phyloP scores from a whole-genome alignment of 2,888 invertebrate species.

The Lysandra bellargus region DNA sequence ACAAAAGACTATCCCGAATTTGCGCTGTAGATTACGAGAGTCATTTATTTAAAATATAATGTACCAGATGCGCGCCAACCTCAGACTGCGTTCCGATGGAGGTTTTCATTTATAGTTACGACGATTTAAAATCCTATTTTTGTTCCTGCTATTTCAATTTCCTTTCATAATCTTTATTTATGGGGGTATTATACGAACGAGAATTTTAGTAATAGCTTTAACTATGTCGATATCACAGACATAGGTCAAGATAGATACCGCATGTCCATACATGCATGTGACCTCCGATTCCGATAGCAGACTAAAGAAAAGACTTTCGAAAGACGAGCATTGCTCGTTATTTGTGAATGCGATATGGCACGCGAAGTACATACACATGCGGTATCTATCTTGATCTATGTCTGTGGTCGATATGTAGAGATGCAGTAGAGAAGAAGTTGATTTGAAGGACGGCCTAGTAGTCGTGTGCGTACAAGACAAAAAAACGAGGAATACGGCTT shows the following conservation, averaged over 20 bases:
- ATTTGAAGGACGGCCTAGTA: too few relatives aligned
- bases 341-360: too few relatives aligned
- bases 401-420: not conserved
- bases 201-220: not conserved
- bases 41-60: constrained; percentile 19
- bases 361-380: too few relatives aligned
- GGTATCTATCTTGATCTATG: too few relatives aligned
- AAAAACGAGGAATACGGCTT: too few relatives aligned
- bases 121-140: constrained; percentile 5
- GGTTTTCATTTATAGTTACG: constrained; percentile 17
- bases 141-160: constrained; percentile 6
- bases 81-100: constrained; percentile 7
- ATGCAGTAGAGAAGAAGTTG: too few relatives aligned
- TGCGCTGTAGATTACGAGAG: constrained; percentile 16
- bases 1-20: constrained; percentile 24
- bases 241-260: too few relatives aligned
- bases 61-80: constrained; percentile 22
- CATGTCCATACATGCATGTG: too few relatives aligned
- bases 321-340: too few relatives aligned
- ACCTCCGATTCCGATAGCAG: too few relatives aligned
- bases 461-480: too few relatives aligned
- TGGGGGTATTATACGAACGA: not conserved
- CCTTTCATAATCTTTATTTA: constrained; percentile 11
- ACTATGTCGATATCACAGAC: not conserved
- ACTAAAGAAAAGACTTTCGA: too few relatives aligned